Base-by-base conservation (phyloP, 2,797 vertebrate species). In the Molossus alvarezi region DNA sequence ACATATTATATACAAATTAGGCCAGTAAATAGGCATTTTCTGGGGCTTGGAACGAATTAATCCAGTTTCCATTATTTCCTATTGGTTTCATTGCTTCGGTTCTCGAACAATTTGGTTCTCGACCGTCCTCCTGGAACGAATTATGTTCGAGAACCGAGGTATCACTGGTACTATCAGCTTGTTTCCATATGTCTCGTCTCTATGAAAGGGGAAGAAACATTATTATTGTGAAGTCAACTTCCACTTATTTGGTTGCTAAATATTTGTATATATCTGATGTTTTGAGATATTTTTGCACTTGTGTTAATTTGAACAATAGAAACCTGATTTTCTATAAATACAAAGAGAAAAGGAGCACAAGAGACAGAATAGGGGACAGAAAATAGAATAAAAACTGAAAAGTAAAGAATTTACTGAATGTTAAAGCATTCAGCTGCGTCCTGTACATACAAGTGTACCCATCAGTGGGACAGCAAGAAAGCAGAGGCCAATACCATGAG, bases 221-320 rank as follows among this genome's bases (percentile, higher is more conserved):
- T 81, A 65, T 71, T 6, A 83, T 81, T 57, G 25, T 41, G 33
- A 82, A 64, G 53, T 51, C 67, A 90, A 41, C 11, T 69, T 92
- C 18, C 11, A 75, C 20, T 76, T 73, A 79, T 51, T 65, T 91
- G 58, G 65, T 17, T 88, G 57, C 29, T 57, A 77, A 20, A 71
- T 83, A 71, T 77, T 77, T 90, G 27, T 60, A 37, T 85, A 84
- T 86, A 85, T 57, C 15, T 64, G 48, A 64, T 14, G 17, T 45
- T 53, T 29, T 75, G 23, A 91, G 64, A 65, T 93, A 91, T 80
- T 84, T 93, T 73, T 88, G 11, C 13, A 75, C 23, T 73, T 73
- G 51, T 4, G 58, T 84, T 69, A 55, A 75, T 85, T 37, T 62
- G 12, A 83, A 79, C 13, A 60, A 51, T 4, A 48, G 33, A 60